Evolutionary conservation across 1,140 invertebrate genomes (phyloP), one percentile per base, ranked within the genome.

Genomic region (Marisa cornuarietis): DNA sequence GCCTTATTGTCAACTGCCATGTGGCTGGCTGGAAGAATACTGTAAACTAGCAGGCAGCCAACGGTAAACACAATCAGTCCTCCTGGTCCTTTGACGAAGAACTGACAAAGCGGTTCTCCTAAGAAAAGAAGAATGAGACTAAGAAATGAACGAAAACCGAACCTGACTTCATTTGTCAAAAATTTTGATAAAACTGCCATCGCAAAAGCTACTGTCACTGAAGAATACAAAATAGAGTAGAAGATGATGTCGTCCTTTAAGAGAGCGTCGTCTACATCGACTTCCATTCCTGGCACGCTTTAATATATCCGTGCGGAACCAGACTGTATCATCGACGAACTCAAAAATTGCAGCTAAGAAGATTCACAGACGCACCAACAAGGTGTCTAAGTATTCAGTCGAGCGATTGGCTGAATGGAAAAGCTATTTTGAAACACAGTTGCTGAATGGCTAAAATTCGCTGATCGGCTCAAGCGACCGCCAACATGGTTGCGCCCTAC

Each of bases 121-220:
- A 90, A 79, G 83, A 90, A 90, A 72, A 90, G 75, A 31, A 88
- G 85, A 49, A 85, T 83, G 49, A 90, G 83, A 81, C 87, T 89
- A 52, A 90, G 81, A 71, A 89, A 83, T 66, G 89, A 90, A 76
- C 89, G 80, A 80, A 90, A 88, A 61, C 89, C 89, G 79, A 90
- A 88, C 74, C 89, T 72, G 79, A 90, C 88, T 86, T 90, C 88
- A 83, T 90, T 88, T 49, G 88, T 90, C 9, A 90, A 73, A 84
- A 90, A 90, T 81, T 90, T 90, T 20, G 89, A 89, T 26, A 90
- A 69, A 49, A 90, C 89, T 72, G 89, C 89, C 87, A 90, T 88
- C 10, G 87, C 88, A 85, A 90, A 90, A 14, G 88, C 83, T 31
- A 90, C 86, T 31, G 89, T 90, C 14, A 90, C 87, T 68, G 85